These are phyloP conservation scores for Lasioglossum malachurum DNA, from an alignment of 2,888 invertebrate genomes.

Conservation along the genomic window DNA sequence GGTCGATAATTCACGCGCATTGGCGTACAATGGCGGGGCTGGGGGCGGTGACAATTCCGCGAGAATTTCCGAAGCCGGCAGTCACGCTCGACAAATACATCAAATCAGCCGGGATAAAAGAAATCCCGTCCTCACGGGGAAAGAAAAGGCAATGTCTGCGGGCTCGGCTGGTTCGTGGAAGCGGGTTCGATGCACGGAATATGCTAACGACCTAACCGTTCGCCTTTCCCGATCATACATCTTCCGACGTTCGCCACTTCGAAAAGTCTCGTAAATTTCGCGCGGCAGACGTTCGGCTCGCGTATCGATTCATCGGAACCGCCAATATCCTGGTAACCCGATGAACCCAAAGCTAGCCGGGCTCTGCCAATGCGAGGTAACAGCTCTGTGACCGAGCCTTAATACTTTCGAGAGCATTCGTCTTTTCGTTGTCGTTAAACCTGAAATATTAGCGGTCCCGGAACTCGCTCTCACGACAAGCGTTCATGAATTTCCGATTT, in stretches of 20 bases:
- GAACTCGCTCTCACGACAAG: background rate
- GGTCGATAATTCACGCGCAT: background rate
- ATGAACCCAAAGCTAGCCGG: constrained; percentile 10
- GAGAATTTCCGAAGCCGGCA: background rate
- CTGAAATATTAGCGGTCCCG: background rate
- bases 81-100: constrained; percentile 8
- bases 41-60: background rate
- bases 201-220: constrained; percentile 12
- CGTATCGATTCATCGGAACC: constrained; percentile 38
- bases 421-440: constrained; percentile 5
- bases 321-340: constrained; percentile 21
- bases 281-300: background rate
- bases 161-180: constrained; percentile 5
- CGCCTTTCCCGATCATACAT: constrained; percentile 3
- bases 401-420: background rate
- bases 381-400: background rate
- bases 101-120: background rate
- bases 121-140: background rate
- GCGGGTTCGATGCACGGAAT: constrained; percentile 6
- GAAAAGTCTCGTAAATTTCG: constrained; percentile 27
- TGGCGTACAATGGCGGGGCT: background rate
- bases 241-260: constrained; percentile 16
- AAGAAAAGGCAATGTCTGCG: background rate
- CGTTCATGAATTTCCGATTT: background rate
- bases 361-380: background rate